Percentiles rank a stretch among this genome's conserved stretches.
Evolutionary conservation across 2,113 vertebrate genomes (phyloP).

Genomic region (Microcebus tavaratra): DNA sequence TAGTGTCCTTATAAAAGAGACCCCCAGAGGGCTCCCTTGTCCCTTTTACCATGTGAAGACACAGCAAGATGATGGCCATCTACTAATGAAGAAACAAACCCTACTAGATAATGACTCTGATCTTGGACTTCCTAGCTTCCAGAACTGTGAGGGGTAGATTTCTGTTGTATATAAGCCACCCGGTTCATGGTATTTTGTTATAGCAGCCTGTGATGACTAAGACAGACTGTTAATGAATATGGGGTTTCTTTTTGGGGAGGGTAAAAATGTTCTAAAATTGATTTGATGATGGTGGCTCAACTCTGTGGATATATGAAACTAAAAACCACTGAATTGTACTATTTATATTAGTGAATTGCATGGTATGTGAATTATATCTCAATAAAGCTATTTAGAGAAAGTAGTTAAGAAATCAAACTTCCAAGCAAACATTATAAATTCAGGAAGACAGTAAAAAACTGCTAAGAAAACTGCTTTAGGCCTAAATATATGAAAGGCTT

Average conservation of each 20-base stretch:
- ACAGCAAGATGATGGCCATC: neutral
- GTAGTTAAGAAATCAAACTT: conserved; percentile 2
- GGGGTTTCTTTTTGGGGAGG: neutral
- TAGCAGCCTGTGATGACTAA: neutral
- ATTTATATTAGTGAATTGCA: neutral
- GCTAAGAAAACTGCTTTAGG: neutral
- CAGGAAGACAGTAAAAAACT: neutral
- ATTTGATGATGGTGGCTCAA: neutral
- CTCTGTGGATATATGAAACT: neutral
- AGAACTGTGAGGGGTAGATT: neutral
- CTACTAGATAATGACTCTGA: neutral
- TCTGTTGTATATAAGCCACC: neutral
- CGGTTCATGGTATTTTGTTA: neutral
- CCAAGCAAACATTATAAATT: neutral
- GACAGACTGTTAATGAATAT: neutral
- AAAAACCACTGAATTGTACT: neutral
- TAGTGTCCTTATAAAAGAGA: neutral
- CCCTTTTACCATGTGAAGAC: neutral
- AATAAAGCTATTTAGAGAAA: neutral
- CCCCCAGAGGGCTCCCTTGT: too few species aligned
- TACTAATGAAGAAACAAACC: neutral
- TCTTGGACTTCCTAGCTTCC: neutral
- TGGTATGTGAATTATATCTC: neutral
- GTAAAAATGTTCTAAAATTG: neutral
- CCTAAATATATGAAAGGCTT: neutral